Evolutionary conservation across 2,113 vertebrate genomes (phyloP).

Genomic region (Brachyhypopomus occidentalis): DNA sequence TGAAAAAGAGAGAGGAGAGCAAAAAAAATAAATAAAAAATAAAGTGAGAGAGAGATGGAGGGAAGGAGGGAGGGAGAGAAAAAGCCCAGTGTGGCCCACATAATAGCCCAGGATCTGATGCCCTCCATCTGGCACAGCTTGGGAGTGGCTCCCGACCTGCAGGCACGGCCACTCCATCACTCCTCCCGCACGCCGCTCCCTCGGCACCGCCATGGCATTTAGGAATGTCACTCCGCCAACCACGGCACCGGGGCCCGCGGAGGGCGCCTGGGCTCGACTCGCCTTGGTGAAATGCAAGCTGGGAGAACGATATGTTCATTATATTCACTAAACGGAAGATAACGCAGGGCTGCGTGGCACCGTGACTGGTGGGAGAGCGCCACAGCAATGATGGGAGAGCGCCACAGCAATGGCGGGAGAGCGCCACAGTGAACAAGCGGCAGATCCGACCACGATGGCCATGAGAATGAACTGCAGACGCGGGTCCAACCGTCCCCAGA

Average conservation of each 20-base stretch:
- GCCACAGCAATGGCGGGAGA: too few relatives aligned
- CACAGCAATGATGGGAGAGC: too few relatives aligned
- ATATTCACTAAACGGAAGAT: slow-evolving; percentile 32
- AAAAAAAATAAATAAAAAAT: slow-evolving; percentile 19
- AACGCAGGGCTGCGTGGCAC: slow-evolving; percentile 38
- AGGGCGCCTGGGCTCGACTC: slow-evolving; percentile 35
- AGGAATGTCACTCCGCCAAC: slow-evolving; percentile 50
- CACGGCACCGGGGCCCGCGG: slow-evolving; percentile 26
- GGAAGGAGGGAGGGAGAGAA: slow-evolving; percentile 18
- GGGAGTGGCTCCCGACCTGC: slow-evolving; percentile 48
- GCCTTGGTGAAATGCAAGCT: slow-evolving; percentile 46
- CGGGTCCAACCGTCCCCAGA: background rate
- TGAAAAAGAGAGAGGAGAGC: slow-evolving; percentile 43
- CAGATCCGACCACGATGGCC: slow-evolving; percentile 2
- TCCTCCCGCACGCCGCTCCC: slow-evolving; percentile 49
- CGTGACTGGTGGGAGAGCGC: slow-evolving; percentile 17
- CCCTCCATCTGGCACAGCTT: slow-evolving; percentile 56
- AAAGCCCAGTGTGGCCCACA: slow-evolving; percentile 45
- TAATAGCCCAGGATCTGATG: slow-evolving; percentile 51
- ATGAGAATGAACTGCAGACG: slow-evolving; percentile 12
- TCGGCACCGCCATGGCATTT: slow-evolving; percentile 52
- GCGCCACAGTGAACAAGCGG: too few relatives aligned
- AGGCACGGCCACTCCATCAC: slow-evolving; percentile 55
- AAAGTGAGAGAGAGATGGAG: background rate
- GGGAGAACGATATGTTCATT: slow-evolving; percentile 38